Conservation (phyloP, 2,113 vertebrate species). For the Dasypus novemcinctus region DNA sequence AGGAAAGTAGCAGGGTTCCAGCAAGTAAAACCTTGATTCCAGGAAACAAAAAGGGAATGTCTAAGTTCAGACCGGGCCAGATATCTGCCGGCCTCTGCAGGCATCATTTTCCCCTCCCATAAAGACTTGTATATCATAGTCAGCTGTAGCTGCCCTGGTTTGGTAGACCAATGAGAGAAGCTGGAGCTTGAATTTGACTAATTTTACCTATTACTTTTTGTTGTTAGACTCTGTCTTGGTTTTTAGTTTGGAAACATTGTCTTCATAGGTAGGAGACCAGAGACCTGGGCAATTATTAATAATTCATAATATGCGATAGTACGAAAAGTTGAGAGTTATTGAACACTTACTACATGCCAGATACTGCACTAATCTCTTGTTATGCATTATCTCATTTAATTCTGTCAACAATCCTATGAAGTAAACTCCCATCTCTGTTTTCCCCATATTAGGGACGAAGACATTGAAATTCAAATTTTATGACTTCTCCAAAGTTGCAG, state of each 20-base stretch:
- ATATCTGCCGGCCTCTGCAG: background rate
- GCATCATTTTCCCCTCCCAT: background rate
- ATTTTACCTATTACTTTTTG: background rate
- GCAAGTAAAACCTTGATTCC: background rate
- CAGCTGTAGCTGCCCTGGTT: background rate
- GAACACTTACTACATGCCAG: background rate
- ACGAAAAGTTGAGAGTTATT: background rate
- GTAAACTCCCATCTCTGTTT: background rate
- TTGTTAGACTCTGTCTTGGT: background rate
- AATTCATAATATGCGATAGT: background rate
- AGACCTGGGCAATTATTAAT: background rate
- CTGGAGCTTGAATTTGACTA: background rate
- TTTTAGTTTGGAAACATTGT: background rate
- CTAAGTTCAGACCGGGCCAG: background rate
- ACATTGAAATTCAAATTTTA: background rate
- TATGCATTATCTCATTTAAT: background rate
- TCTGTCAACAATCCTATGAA: background rate
- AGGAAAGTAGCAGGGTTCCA: background rate
- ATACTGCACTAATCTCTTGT: background rate
- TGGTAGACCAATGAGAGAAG: background rate
- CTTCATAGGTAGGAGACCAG: background rate
- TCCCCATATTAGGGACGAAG: background rate
- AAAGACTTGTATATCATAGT: rapidly evolving
- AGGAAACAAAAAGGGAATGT: background rate
- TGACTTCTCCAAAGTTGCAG: background rate